phyloP scores from a whole-genome alignment of 1,140 invertebrate genomes.

The Hyles vespertilio region DNA sequence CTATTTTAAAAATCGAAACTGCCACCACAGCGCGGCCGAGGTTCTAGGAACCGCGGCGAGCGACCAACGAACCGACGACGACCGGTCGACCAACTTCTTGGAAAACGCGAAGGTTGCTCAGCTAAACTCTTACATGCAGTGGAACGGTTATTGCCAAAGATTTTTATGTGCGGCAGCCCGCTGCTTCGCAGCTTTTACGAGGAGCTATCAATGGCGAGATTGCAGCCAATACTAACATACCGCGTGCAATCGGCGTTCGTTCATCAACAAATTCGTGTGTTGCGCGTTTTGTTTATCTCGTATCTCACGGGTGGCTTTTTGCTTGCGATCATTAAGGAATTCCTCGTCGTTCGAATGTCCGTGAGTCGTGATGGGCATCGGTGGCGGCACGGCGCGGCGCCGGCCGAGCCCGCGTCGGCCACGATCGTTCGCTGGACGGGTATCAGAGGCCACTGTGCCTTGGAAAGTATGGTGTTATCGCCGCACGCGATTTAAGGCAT shows the following conservation, averaged over 20 bases:
- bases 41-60: slow-evolving; percentile 50
- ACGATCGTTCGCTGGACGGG: background rate
- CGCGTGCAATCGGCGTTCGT: slow-evolving; percentile 14
- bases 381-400: slow-evolving; percentile 12
- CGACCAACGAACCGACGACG: slow-evolving; percentile 25
- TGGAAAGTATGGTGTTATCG: slow-evolving; percentile 5
- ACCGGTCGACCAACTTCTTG: slow-evolving; percentile 55
- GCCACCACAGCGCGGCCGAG: slow-evolving; percentile 26
- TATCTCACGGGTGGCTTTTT: slow-evolving; percentile 24
- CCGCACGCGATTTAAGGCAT: slow-evolving; percentile 5
- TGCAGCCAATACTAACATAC: slow-evolving; percentile 34
- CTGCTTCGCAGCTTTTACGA: slow-evolving; percentile 26
- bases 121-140: slow-evolving; percentile 49
- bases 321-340: slow-evolving; percentile 33
- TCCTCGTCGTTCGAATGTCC: slow-evolving; percentile 10
- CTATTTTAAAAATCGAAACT: slow-evolving; percentile 64
- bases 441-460: slow-evolving; percentile 5
- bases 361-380: slow-evolving; percentile 14
- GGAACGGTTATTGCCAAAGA: slow-evolving; percentile 51
- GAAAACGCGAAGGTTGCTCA: slow-evolving; percentile 64
- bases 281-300: slow-evolving; percentile 25
- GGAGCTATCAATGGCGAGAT: slow-evolving; percentile 26
- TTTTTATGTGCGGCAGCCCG: slow-evolving; percentile 29
- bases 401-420: background rate
- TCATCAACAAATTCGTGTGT: slow-evolving; percentile 16